These are phyloP conservation scores for Trichogramma evanescens DNA, from an alignment of 2,888 invertebrate species.

Conservation along the genomic window DNA sequence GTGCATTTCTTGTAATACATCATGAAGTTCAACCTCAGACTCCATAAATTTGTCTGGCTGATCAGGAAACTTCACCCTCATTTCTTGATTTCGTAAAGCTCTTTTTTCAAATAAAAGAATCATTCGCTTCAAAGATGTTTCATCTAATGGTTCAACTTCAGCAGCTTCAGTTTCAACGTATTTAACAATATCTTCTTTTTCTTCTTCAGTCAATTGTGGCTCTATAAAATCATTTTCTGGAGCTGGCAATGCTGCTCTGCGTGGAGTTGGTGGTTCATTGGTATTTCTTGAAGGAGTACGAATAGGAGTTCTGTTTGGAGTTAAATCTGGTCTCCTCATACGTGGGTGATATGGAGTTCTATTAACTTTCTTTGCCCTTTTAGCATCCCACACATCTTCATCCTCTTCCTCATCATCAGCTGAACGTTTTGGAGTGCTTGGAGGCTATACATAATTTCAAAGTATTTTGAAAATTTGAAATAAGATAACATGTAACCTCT, in stretches of 20 bases:
- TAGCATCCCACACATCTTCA: slow-evolving; percentile 57
- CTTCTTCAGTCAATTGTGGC: slow-evolving; percentile 62
- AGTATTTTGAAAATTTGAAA: neutral
- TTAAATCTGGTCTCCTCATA: slow-evolving; percentile 34
- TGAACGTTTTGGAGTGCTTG: slow-evolving; percentile 73
- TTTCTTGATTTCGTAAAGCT: slow-evolving; percentile 88
- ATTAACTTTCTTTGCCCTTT: slow-evolving; percentile 50
- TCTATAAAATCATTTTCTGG: slow-evolving; percentile 55
- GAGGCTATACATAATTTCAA: slow-evolving; percentile 55
- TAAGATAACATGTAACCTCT: neutral
- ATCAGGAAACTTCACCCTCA: slow-evolving; percentile 97
- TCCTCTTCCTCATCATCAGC: slow-evolving; percentile 59
- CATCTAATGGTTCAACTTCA: slow-evolving; percentile 82
- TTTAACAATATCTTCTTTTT: slow-evolving; percentile 71
- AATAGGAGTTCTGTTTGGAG: slow-evolving; percentile 16
- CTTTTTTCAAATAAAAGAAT: slow-evolving; percentile 91
- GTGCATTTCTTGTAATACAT: slow-evolving; percentile 82
- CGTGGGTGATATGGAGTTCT: slow-evolving; percentile 48
- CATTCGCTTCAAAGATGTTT: slow-evolving; percentile 78
- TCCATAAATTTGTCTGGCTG: slow-evolving; percentile 97
- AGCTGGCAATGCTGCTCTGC: slow-evolving; percentile 49
- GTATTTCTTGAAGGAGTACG: slow-evolving; percentile 25
- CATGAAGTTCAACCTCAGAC: slow-evolving; percentile 89
- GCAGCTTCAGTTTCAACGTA: slow-evolving; percentile 78
- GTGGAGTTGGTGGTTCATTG: slow-evolving; percentile 37